Percentiles rank a stretch among this genome's conserved stretches.
These are phyloP conservation scores for Mesochorus sp. DNA, from an alignment of 2,888 invertebrate genomes.

Conservation along the genomic window DNA sequence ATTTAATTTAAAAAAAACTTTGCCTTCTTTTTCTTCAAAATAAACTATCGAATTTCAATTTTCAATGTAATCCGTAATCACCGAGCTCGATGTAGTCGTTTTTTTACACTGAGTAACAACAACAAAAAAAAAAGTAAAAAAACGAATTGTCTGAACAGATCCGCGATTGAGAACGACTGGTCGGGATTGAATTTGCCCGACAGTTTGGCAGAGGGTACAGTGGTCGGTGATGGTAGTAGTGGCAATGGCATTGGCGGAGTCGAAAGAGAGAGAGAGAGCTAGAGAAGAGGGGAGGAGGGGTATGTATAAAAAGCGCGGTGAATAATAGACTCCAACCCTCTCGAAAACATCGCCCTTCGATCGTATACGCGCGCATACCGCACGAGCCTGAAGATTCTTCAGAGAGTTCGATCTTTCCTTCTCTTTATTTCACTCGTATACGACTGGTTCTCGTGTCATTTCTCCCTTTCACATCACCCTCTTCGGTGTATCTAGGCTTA, in stretches of 20 bases:
- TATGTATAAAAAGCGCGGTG: constrained; percentile 78
- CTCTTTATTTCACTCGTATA: constrained; percentile 37
- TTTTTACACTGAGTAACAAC: constrained; percentile 5
- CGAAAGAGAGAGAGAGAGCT: not conserved
- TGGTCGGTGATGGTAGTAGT: constrained; percentile 49
- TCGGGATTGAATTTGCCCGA: constrained; percentile 79
- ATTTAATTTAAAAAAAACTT: not conserved
- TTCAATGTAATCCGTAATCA: too few relatives aligned
- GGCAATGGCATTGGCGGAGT: constrained; percentile 44
- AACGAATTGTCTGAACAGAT: too few relatives aligned
- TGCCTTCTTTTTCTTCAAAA: too few relatives aligned
- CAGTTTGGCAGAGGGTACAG: constrained; percentile 76
- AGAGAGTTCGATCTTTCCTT: constrained; percentile 64
- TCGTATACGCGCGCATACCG: constrained; percentile 69
- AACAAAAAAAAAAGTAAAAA: constrained; percentile 15
- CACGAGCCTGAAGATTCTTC: constrained; percentile 62
- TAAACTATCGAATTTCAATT: too few relatives aligned
- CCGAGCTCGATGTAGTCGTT: too few relatives aligned
- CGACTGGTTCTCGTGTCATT: constrained; percentile 54
- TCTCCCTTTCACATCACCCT: constrained; percentile 49
- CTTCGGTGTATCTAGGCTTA: constrained; percentile 63
- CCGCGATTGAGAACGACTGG: constrained; percentile 79
- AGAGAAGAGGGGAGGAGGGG: constrained; percentile 33
- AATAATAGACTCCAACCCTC: constrained; percentile 81
- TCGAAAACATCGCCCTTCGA: constrained; percentile 78